Percentiles rank a stretch among this genome's conserved stretches.
phyloP scores from a whole-genome alignment of 1,140 invertebrate genomes.

The Drosophila rhopaloa region DNA sequence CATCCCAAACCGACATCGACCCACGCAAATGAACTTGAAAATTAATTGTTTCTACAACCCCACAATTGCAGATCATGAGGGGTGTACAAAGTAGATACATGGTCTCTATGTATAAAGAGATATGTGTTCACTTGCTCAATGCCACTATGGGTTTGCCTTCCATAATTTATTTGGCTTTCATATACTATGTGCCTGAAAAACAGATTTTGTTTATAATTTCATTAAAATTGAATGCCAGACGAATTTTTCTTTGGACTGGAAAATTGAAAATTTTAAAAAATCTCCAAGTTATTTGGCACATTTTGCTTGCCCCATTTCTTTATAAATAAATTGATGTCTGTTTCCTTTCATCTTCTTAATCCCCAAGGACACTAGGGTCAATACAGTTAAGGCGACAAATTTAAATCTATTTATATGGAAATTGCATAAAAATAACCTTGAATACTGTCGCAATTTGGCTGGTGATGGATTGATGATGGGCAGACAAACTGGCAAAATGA shows the following conservation, averaged over 20 bases:
- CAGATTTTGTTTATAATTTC: constrained; percentile 69
- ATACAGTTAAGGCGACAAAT: constrained; percentile 9
- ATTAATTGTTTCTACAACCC: constrained; percentile 61
- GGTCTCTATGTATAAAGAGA: constrained; percentile 18
- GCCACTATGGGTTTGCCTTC: constrained; percentile 55
- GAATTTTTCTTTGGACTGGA: constrained; percentile 32
- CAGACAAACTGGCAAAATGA: constrained; percentile 35
- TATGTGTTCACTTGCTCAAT: constrained; percentile 37
- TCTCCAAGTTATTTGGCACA: background rate
- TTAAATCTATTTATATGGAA: constrained; percentile 33
- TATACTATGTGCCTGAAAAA: constrained; percentile 27
- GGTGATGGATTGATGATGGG: constrained; percentile 39
- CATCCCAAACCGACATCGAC: constrained; percentile 30
- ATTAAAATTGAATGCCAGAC: constrained; percentile 52
- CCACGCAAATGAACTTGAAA: constrained; percentile 79
- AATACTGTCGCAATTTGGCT: constrained; percentile 11
- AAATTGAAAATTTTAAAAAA: constrained; percentile 2
- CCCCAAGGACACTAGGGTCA: constrained; percentile 39
- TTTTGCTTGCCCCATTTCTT: constrained; percentile 3
- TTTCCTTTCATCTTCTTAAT: constrained; percentile 21
- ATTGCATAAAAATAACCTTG: constrained; percentile 36
- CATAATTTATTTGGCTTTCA: constrained; percentile 66
- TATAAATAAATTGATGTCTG: constrained; percentile 4
- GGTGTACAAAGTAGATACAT: constrained; percentile 3
- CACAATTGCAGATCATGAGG: constrained; percentile 59